phyloP scores from a whole-genome alignment of 2,888 invertebrate species.

The Cosmia trapezina region DNA sequence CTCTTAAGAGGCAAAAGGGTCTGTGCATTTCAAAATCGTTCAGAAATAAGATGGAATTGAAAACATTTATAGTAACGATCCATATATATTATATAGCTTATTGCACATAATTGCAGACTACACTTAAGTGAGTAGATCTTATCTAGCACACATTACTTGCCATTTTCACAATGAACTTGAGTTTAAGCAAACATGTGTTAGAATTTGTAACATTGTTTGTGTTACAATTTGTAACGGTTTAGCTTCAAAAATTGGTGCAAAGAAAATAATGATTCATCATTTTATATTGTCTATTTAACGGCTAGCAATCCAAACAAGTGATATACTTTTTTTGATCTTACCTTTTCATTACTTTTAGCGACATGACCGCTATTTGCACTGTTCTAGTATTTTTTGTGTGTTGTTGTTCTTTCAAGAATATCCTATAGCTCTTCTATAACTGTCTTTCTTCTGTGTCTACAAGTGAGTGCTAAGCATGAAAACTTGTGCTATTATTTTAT shows the following conservation, averaged over 20 bases:
- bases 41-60: slow-evolving; percentile 11
- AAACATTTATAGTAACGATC: slow-evolving; percentile 27
- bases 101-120: slow-evolving; percentile 35
- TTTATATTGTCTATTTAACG: no score
- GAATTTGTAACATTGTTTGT: slow-evolving; percentile 5
- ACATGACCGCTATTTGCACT: not conserved
- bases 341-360: not conserved
- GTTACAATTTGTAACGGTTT: not conserved
- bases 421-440: not conserved
- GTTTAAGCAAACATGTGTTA: slow-evolving; percentile 24
- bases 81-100: slow-evolving; percentile 17
- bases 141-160: slow-evolving; percentile 24
- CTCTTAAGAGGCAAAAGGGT: not conserved
- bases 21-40: not conserved
- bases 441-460: not conserved
- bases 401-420: not conserved
- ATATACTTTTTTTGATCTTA: not conserved
- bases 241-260: not conserved
- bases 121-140: slow-evolving; percentile 31
- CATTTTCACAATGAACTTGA: slow-evolving; percentile 36
- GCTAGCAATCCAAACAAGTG: not conserved
- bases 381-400: not conserved
- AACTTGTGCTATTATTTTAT: not conserved
- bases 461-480: not conserved
- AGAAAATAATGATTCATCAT: not conserved